Conservation (phyloP, 2,888 invertebrate species). For the Perdita meconis region DNA sequence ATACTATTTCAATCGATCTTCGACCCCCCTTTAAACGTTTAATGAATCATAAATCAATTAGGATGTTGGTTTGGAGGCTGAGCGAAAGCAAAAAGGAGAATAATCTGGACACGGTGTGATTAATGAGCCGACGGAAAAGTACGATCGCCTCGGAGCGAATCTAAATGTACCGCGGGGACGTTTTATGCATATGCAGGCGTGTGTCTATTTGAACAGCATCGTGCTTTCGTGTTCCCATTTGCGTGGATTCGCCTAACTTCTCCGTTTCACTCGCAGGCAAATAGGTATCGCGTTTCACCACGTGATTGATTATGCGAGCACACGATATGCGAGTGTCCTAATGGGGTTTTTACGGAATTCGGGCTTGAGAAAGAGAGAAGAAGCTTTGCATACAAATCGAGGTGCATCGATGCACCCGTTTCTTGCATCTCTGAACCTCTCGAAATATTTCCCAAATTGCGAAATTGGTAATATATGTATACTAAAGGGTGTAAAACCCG, state of each 20-base stretch:
- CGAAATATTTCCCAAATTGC: too few relatives aligned
- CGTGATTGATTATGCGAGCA: slow-evolving; percentile 81
- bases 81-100: neutral
- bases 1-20: neutral
- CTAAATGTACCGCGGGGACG: slow-evolving; percentile 22
- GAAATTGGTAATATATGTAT: too few relatives aligned
- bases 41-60: neutral
- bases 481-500: too few relatives aligned
- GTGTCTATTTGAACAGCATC: slow-evolving; percentile 63
- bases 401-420: slow-evolving; percentile 37
- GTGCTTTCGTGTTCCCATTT: slow-evolving; percentile 29
- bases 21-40: neutral
- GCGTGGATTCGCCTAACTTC: slow-evolving; percentile 28
- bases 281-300: slow-evolving; percentile 79
- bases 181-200: slow-evolving; percentile 61
- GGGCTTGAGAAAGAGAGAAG: neutral
- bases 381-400: slow-evolving; percentile 19
- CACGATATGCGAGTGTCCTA: slow-evolving; percentile 70
- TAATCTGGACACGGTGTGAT: slow-evolving; percentile 31
- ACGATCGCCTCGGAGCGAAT: slow-evolving; percentile 33
- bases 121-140: slow-evolving; percentile 43
- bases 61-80: too few relatives aligned
- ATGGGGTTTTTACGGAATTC: slow-evolving; percentile 68
- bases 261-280: slow-evolving; percentile 68
- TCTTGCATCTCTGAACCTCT: neutral